Percentiles rank a stretch among this genome's conserved stretches.
Conservation (phyloP, 2,888 invertebrate genomes). For the Pristionchus entomophagus region DNA sequence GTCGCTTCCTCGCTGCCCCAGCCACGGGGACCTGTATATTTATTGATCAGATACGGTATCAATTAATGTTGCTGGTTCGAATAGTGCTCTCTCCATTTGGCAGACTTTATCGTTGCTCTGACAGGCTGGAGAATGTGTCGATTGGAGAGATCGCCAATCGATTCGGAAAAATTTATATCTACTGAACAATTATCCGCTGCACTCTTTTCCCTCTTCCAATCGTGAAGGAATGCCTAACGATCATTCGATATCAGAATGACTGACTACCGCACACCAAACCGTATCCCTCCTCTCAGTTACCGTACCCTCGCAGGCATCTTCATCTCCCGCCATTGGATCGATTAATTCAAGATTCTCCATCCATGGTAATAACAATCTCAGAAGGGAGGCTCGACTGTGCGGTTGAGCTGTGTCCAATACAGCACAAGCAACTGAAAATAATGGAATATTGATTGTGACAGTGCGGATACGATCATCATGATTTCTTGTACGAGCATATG, state of each 20-base stretch:
- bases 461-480: background rate
- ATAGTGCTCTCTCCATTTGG: too few relatives aligned
- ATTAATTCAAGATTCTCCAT: conserved; percentile 97
- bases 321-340: conserved; percentile 79
- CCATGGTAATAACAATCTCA: conserved; percentile 96
- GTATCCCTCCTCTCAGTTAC: background rate
- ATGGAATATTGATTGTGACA: conserved; percentile 48
- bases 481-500: too few relatives aligned
- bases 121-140: too few relatives aligned
- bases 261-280: background rate
- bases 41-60: background rate
- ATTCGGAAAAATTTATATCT: too few relatives aligned
- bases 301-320: conserved; percentile 62
- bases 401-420: conserved; percentile 95
- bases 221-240: too few relatives aligned
- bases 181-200: too few relatives aligned
- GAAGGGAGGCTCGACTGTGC: conserved; percentile 90
- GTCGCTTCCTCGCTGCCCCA: conserved; percentile 99
- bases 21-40: conserved; percentile 80
- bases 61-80: too few relatives aligned
- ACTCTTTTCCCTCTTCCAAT: too few relatives aligned
- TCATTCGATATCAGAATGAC: too few relatives aligned
- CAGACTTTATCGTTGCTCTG: too few relatives aligned
- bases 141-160: too few relatives aligned
- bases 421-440: conserved; percentile 92